phyloP scores from a whole-genome alignment of 2,797 vertebrate species.

The Ficedula albicollis region DNA sequence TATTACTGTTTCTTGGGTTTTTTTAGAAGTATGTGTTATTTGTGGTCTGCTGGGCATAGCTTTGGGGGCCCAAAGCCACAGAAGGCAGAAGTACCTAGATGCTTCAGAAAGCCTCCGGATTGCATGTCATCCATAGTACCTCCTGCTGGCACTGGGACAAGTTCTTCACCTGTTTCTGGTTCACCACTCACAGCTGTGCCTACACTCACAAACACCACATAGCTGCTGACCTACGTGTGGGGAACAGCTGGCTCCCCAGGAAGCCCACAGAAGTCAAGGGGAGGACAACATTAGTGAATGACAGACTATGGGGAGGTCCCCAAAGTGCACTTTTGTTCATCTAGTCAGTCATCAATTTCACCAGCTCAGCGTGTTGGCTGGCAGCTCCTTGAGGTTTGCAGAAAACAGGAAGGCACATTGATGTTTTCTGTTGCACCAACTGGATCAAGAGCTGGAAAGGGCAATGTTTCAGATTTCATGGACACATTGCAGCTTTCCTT shows the following conservation, averaged over 20 bases:
- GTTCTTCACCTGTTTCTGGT: conserved; percentile 44
- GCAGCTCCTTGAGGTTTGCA: conserved; percentile 35
- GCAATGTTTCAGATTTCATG: background rate
- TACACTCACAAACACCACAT: background rate
- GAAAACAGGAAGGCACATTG: background rate
- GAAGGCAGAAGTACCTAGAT: background rate
- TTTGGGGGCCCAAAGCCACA: background rate
- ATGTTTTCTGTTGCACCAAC: background rate
- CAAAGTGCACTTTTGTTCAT: conserved; percentile 55
- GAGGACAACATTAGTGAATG: conserved; percentile 52
- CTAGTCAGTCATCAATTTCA: conserved; percentile 54
- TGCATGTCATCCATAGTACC: background rate
- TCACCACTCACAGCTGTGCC: conserved; percentile 54
- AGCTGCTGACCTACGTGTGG: background rate
- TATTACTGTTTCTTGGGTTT: background rate
- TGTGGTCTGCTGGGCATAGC: background rate
- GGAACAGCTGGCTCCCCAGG: conserved; percentile 44
- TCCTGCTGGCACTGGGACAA: conserved; percentile 8
- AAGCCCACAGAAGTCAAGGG: conserved; percentile 45
- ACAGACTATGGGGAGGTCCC: conserved; percentile 50
- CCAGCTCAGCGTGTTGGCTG: conserved; percentile 25
- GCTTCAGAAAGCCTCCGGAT: background rate
- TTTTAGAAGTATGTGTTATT: background rate
- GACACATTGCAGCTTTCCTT: background rate
- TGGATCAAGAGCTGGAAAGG: background rate